Percentiles rank a stretch among this genome's conserved stretches.
Evolutionary conservation across 2,888 invertebrate species (phyloP).

Genomic region (Aspidiotus destructor): DNA sequence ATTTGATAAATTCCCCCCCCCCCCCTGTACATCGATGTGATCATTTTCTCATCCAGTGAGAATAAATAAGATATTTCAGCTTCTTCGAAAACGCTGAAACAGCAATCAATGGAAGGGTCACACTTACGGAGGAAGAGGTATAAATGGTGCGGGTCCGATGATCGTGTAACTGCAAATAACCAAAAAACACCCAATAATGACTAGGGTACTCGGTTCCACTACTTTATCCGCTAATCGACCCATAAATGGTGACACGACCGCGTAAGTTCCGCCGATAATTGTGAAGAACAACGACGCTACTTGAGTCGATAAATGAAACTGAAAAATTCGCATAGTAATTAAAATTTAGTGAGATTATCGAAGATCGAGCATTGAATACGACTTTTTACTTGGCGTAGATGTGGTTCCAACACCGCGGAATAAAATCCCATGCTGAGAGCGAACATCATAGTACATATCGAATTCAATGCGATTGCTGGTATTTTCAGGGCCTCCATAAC

Average conservation of each 20-base stretch:
- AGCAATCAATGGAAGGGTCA: too few relatives aligned
- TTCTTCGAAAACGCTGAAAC: neutral
- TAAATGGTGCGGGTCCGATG: constrained; percentile 43
- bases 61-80: neutral
- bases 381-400: constrained; percentile 43
- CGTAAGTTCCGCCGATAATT: constrained; percentile 45
- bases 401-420: constrained; percentile 49
- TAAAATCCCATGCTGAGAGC: constrained; percentile 46
- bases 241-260: constrained; percentile 44
- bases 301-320: constrained; percentile 43
- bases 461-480: constrained; percentile 41
- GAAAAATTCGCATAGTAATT: constrained; percentile 24
- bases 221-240: constrained; percentile 44
- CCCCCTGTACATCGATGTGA: too few relatives aligned
- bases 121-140: constrained; percentile 28
- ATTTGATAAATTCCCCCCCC: too few relatives aligned
- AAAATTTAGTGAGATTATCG: too few relatives aligned
- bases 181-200: constrained; percentile 40
- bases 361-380: too few relatives aligned
- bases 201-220: constrained; percentile 42
- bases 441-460: constrained; percentile 40
- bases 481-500: constrained; percentile 39
- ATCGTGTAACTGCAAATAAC: constrained; percentile 43
- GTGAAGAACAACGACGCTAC: constrained; percentile 44
- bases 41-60: neutral